Conservation (phyloP, 2,797 vertebrate species). For the Cuniculus paca region DNA sequence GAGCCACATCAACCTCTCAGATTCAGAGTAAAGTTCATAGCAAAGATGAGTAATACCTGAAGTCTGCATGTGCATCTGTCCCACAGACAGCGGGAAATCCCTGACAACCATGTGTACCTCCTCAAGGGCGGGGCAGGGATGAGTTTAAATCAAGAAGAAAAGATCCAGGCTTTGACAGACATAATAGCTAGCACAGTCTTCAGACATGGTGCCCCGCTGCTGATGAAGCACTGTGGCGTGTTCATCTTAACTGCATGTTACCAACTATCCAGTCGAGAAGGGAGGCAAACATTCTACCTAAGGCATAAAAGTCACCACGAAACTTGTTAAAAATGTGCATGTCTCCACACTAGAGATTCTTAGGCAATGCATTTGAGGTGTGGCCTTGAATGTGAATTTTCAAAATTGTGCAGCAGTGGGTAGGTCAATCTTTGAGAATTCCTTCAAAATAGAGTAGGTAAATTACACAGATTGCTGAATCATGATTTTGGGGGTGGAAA, state of each 20-base stretch:
- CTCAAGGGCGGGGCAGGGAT: background rate
- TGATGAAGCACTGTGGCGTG: background rate
- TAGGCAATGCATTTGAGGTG: background rate
- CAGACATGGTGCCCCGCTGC: background rate
- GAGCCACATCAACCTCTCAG: conserved; percentile 62
- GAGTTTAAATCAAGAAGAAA: conserved; percentile 14
- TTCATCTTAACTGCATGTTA: background rate
- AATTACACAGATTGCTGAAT: background rate
- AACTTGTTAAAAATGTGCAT: background rate
- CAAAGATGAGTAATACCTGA: conserved; percentile 77
- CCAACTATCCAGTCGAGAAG: background rate
- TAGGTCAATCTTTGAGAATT: background rate
- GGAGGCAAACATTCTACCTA: background rate
- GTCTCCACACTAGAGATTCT: background rate
- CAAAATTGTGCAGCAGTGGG: background rate
- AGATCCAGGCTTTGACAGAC: background rate
- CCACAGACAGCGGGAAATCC: background rate
- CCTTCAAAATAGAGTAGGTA: background rate
- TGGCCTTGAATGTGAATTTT: conserved; percentile 22
- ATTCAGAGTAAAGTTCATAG: conserved; percentile 72
- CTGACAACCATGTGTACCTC: background rate
- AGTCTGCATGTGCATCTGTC: background rate
- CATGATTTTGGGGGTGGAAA: background rate
- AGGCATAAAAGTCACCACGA: background rate
- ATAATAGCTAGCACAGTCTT: background rate